phyloP scores from a whole-genome alignment of 2,113 vertebrate genomes.

The Rhabdomys dilectus region DNA sequence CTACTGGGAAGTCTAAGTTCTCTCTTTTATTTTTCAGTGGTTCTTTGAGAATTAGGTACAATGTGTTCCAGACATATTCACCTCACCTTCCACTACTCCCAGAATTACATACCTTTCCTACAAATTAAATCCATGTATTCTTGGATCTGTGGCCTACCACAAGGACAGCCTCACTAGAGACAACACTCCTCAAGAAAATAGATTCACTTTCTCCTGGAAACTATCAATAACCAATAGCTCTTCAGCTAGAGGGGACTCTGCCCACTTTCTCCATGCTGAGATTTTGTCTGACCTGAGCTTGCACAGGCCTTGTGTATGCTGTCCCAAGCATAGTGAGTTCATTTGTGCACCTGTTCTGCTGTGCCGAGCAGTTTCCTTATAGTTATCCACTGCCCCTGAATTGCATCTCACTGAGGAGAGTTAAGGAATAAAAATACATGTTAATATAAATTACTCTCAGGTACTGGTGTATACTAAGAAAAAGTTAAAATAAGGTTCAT shows the following conservation, averaged over 20 bases:
- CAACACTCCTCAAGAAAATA: neutral
- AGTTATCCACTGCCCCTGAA: too few relatives aligned
- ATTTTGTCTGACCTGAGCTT: too few relatives aligned
- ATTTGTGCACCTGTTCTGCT: too few relatives aligned
- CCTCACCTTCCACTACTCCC: neutral
- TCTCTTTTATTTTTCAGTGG: neutral
- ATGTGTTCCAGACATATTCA: neutral
- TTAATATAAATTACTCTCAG: neutral
- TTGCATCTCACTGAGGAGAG: neutral
- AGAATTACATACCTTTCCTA: neutral
- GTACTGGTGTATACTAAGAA: neutral
- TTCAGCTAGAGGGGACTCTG: neutral
- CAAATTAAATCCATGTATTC: neutral
- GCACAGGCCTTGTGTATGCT: too few relatives aligned
- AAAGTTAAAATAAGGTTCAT: neutral
- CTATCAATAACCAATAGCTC: too few relatives aligned
- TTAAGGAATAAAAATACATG: neutral
- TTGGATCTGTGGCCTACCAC: neutral
- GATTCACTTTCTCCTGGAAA: neutral
- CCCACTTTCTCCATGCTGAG: too few relatives aligned
- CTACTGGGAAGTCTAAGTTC: neutral
- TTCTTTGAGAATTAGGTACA: neutral
- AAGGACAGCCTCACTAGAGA: neutral
- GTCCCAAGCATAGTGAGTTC: too few relatives aligned
- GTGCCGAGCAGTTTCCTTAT: too few relatives aligned